A percentile compares a stretch with the other conserved stretches of the same genome.
phyloP scores from a whole-genome alignment of 1,140 invertebrate genomes.

The Saxidomus purpurata region DNA sequence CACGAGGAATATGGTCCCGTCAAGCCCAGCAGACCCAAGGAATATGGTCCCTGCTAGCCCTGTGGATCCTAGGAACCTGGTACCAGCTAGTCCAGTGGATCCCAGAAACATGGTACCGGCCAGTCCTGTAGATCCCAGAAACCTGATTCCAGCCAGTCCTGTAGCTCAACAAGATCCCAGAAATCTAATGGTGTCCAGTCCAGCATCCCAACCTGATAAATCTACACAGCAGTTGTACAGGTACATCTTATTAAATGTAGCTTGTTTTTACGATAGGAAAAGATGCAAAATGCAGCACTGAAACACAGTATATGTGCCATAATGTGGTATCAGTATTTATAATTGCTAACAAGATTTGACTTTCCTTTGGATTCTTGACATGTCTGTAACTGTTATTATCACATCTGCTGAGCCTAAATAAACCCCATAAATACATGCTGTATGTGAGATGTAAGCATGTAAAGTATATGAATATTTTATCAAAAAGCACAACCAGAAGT shows the following conservation, averaged over 20 bases:
- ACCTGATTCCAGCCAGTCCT: constrained; percentile 35
- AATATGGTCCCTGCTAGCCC: constrained; percentile 48
- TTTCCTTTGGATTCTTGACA: too few species aligned
- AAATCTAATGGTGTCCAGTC: constrained; percentile 17
- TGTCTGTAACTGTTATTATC: too few species aligned
- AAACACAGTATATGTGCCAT: too few species aligned
- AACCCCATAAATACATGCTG: too few species aligned
- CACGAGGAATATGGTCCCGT: constrained; percentile 19
- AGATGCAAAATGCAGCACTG: too few species aligned
- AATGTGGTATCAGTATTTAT: too few species aligned
- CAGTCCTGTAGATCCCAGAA: constrained; percentile 31
- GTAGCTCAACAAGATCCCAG: constrained; percentile 21
- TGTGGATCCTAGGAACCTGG: constrained; percentile 43
- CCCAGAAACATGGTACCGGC: constrained; percentile 10
- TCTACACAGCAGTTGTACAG: constrained; percentile 28
- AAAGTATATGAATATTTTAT: too few species aligned
- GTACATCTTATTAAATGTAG: background rate
- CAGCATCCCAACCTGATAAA: constrained; percentile 30
- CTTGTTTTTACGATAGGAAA: too few species aligned
- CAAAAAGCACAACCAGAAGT: too few species aligned
- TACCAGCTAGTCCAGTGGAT: constrained; percentile 53
- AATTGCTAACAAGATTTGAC: too few species aligned
- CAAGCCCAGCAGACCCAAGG: constrained; percentile 43
- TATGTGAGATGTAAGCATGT: too few species aligned
- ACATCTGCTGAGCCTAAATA: too few species aligned